Evolutionary conservation across 1,140 invertebrate species (phyloP).

Genomic region (Ericerus pela): DNA sequence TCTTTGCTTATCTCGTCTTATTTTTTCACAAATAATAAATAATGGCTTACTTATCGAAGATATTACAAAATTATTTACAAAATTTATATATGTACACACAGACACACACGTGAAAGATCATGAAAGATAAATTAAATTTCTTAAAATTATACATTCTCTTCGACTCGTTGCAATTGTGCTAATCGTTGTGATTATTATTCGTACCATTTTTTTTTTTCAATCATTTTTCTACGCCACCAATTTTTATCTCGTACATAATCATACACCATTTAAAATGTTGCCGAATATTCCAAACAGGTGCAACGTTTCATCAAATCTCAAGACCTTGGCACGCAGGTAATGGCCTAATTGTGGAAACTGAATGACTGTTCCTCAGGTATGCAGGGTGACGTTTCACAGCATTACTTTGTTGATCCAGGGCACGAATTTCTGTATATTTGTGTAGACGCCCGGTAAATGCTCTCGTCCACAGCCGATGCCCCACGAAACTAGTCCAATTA

Average conservation of each 20-base stretch:
- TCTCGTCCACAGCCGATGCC: conserved; percentile 79
- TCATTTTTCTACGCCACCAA: too few species aligned
- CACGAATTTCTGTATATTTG: conserved; percentile 80
- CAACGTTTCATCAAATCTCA: too few species aligned
- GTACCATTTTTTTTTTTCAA: not conserved
- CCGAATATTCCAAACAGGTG: too few species aligned
- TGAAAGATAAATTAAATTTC: conserved; percentile 9
- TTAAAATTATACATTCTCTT: not conserved
- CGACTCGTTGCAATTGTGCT: not conserved
- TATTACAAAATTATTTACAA: not conserved
- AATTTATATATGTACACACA: not conserved
- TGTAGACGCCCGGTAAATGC: conserved; percentile 77
- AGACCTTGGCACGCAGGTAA: too few species aligned
- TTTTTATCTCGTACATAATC: too few species aligned
- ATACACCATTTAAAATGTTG: too few species aligned
- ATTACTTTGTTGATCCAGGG: conserved; percentile 80
- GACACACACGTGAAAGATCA: not conserved
- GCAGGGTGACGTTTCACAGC: conserved; percentile 23
- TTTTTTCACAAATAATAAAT: not conserved
- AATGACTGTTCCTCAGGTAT: too few species aligned
- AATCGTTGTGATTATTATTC: not conserved
- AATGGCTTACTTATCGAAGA: conserved; percentile 6
- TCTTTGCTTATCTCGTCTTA: too few species aligned
- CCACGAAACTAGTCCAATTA: conserved; percentile 80
- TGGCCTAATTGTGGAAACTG: too few species aligned